Evolutionary conservation across 2,797 vertebrate species (phyloP).

Genomic region (Rhinella marina): DNA sequence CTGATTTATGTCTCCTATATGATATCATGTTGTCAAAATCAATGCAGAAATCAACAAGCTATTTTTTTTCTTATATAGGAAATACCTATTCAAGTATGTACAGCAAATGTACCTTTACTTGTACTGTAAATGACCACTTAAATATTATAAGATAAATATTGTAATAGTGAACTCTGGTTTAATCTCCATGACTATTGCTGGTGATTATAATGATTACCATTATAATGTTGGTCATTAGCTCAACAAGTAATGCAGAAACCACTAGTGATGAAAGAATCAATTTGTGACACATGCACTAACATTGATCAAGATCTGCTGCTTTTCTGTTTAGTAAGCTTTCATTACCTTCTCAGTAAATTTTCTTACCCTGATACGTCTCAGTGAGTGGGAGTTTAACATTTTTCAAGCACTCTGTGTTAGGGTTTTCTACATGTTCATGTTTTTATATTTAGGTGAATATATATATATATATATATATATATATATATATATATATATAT

Average conservation of each 20-base stretch:
- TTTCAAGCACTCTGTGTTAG: background rate
- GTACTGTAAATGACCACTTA: background rate
- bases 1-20: too few species aligned
- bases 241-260: background rate
- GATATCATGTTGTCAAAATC: too few species aligned
- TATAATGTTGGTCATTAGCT: constrained; percentile 10
- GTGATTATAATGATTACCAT: background rate
- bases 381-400: background rate
- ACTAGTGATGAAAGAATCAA: background rate
- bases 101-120: background rate
- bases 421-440: background rate
- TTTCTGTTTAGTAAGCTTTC: background rate
- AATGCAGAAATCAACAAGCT: too few species aligned
- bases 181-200: background rate
- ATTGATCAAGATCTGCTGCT: background rate
- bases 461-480: too few species aligned
- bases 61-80: background rate
- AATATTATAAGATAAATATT: background rate
- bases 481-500: too few species aligned
- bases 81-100: background rate
- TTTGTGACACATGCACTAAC: background rate
- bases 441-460: background rate
- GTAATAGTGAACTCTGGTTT: background rate
- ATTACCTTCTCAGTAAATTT: background rate
- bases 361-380: background rate